Conservation (phyloP, 2,888 invertebrate species). For the Altica lythri region DNA sequence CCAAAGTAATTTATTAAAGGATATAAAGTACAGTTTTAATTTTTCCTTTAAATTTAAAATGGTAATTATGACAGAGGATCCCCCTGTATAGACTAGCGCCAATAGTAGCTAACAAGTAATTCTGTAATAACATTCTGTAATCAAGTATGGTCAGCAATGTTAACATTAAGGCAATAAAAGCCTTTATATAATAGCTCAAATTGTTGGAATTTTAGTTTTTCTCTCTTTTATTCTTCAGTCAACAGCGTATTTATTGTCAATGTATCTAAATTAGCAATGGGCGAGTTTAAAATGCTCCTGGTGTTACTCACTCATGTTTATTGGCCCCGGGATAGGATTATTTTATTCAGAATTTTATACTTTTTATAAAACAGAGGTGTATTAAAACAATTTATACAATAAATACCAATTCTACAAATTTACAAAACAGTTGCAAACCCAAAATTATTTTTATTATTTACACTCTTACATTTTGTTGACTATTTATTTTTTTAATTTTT, state of each 20-base stretch:
- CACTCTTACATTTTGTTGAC: too few relatives aligned
- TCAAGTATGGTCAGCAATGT: conserved; percentile 13
- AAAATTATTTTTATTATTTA: too few relatives aligned
- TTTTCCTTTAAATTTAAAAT: not conserved
- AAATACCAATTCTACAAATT: too few relatives aligned
- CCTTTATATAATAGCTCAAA: conserved; percentile 16
- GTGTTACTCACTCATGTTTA: conserved; percentile 13
- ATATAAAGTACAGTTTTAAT: not conserved
- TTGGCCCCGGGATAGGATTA: conserved; percentile 10
- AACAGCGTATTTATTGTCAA: conserved; percentile 21
- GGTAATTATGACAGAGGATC: too few relatives aligned
- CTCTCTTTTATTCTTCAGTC: conserved; percentile 6
- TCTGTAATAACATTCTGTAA: conserved; percentile 20
- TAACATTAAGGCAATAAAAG: conserved; percentile 14
- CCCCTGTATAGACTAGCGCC: not conserved
- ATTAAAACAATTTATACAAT: too few relatives aligned
- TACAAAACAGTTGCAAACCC: too few relatives aligned
- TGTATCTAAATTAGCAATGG: conserved; percentile 24
- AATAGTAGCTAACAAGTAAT: conserved; percentile 11
- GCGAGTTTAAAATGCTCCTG: conserved; percentile 19
- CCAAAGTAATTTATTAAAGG: too few relatives aligned
- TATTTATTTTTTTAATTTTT: too few relatives aligned
- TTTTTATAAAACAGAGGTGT: not conserved
- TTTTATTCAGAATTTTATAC: conserved; percentile 14
- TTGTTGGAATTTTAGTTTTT: conserved; percentile 17